phyloP scores from a whole-genome alignment of 2,113 vertebrate genomes.

The Paramormyrops kingsleyae region DNA sequence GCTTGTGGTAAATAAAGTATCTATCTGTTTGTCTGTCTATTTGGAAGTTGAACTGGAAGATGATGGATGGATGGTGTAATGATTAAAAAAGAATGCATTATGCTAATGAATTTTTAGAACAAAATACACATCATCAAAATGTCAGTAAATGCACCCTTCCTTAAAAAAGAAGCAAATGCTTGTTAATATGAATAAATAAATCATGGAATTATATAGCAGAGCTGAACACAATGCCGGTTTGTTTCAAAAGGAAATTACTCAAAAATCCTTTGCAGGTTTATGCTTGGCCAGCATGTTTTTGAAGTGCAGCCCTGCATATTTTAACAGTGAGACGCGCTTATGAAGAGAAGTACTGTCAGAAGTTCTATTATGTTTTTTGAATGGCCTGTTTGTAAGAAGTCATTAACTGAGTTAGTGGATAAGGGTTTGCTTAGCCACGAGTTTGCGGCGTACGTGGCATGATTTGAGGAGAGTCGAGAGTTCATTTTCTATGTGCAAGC shows the following conservation, averaged over 20 bases:
- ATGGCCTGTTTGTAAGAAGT: constrained; percentile 3
- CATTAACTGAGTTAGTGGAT: not conserved
- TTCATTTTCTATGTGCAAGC: not conserved
- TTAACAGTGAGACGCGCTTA: not conserved
- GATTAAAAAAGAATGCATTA: not conserved
- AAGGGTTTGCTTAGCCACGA: not conserved
- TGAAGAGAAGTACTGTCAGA: not conserved
- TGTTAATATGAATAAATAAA: not conserved
- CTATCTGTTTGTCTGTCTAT: not conserved
- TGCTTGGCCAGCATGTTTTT: constrained; percentile 7
- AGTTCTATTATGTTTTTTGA: not conserved
- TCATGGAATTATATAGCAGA: not conserved
- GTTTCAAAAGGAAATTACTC: constrained; percentile 8
- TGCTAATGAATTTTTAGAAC: not conserved
- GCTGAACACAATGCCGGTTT: not conserved
- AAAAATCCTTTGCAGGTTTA: constrained; percentile 9
- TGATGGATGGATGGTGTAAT: not conserved
- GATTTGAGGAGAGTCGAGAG: not conserved
- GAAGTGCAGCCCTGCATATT: not conserved
- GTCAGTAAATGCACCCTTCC: not conserved
- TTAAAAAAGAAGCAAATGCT: not conserved
- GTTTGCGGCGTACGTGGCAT: not conserved
- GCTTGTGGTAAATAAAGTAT: not conserved
- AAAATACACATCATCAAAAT: not conserved
- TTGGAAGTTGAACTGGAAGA: not conserved